These are phyloP conservation scores for Percopsis omiscomaycus DNA, from an alignment of 2,797 vertebrate genomes.

Conservation along the genomic window DNA sequence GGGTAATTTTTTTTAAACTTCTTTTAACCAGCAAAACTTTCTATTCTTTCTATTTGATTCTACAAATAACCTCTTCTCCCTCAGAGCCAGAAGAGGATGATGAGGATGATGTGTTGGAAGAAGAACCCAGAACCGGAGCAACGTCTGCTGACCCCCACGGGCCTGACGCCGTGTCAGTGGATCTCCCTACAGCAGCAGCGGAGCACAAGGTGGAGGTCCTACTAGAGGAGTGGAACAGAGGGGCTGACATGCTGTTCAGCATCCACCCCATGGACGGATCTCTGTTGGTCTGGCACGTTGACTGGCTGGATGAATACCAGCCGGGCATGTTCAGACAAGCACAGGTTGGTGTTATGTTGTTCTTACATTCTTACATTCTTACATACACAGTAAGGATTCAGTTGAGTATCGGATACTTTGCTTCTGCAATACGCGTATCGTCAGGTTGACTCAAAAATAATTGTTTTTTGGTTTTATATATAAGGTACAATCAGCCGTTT, in stretches of 20 bases:
- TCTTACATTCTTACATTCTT: too few species aligned
- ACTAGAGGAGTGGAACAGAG: constrained; percentile 93
- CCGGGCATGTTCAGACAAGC: constrained; percentile 98
- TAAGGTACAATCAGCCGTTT: too few species aligned
- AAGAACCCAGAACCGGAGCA: constrained; percentile 66
- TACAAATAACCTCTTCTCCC: constrained; percentile 25
- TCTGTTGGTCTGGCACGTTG: constrained; percentile 94
- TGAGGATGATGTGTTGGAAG: constrained; percentile 73
- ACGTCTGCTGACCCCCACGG: constrained; percentile 71
- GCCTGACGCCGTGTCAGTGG: constrained; percentile 63
- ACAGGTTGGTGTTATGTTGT: constrained; percentile 80
- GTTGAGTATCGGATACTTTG: too few species aligned
- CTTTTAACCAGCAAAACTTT: too few species aligned
- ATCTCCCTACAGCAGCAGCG: constrained; percentile 81
- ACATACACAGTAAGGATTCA: too few species aligned
- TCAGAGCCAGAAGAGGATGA: constrained; percentile 70
- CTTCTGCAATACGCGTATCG: too few species aligned
- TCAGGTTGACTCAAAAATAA: too few species aligned
- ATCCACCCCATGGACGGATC: constrained; percentile 98
- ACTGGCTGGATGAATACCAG: constrained; percentile 98
- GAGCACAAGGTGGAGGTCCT: constrained; percentile 92
- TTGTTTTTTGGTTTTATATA: too few species aligned
- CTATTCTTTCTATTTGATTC: neutral
- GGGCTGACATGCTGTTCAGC: constrained; percentile 97
- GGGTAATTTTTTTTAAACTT: too few species aligned